Percentiles rank a stretch among this genome's conserved stretches.
phyloP scores from a whole-genome alignment of 2,113 vertebrate species.

The Myotis brandtii region DNA sequence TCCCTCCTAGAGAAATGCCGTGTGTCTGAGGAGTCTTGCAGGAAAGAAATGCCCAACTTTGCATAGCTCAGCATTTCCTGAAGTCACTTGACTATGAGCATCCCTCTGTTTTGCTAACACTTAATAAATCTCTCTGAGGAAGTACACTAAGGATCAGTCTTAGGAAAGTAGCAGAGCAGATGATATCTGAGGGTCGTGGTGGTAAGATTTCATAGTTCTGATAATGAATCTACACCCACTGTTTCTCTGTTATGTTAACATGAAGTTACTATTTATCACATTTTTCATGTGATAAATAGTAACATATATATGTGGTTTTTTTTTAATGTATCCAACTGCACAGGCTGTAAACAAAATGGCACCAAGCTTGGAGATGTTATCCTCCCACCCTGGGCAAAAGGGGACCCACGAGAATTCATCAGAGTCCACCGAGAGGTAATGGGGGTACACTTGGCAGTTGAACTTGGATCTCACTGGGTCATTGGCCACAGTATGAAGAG shows the following conservation, averaged over 20 bases:
- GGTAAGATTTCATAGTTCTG: background rate
- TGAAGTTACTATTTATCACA: background rate
- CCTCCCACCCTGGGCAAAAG: constrained; percentile 98
- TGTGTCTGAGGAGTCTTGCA: background rate
- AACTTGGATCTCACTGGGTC: background rate
- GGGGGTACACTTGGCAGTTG: background rate
- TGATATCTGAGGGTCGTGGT: background rate
- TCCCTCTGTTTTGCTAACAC: background rate
- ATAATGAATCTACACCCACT: background rate
- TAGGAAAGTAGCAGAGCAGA: background rate
- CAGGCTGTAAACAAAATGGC: constrained; percentile 98
- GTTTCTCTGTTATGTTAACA: background rate
- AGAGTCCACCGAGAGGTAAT: constrained; percentile 96
- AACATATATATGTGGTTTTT: too few relatives aligned
- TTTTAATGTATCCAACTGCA: background rate
- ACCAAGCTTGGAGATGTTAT: constrained; percentile 96
- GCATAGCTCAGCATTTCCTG: background rate
- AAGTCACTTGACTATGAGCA: background rate
- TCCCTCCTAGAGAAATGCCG: background rate
- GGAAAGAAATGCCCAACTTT: background rate
- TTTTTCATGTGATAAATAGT: too few relatives aligned
- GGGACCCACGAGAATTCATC: constrained; percentile 98
- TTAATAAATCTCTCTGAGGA: background rate
- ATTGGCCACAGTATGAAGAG: background rate
- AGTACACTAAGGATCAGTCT: background rate